A percentile compares a stretch with the other conserved stretches of the same genome.
phyloP scores from a whole-genome alignment of 2,888 invertebrate species.

The Herminia tarsipennalis region DNA sequence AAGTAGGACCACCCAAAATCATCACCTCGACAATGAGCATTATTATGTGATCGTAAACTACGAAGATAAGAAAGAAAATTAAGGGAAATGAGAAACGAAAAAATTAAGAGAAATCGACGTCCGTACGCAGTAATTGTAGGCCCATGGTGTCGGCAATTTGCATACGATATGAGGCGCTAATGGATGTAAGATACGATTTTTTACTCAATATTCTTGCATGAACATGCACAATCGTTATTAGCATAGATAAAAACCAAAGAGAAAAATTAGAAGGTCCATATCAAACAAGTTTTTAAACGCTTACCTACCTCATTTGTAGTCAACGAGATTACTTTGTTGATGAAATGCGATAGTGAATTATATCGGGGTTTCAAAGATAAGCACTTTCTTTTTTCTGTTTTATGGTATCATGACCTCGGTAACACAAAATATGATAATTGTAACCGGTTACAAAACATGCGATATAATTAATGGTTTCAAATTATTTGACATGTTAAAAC shows the following conservation, averaged over 20 bases:
- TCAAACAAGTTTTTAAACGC: constrained; percentile 42
- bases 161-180: constrained; percentile 80
- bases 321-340: constrained; percentile 31
- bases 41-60: constrained; percentile 67
- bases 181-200: constrained; percentile 72
- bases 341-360: constrained; percentile 20
- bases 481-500: no score
- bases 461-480: no score
- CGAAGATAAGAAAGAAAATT: constrained; percentile 68
- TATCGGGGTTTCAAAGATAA: constrained; percentile 2
- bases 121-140: constrained; percentile 65
- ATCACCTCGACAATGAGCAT: constrained; percentile 70
- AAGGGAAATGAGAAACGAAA: constrained; percentile 63
- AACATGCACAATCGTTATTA: constrained; percentile 67
- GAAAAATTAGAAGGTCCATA: constrained; percentile 45
- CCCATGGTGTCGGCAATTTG: constrained; percentile 69
- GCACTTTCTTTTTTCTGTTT: neutral
- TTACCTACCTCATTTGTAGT: constrained; percentile 33
- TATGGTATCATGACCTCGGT: neutral
- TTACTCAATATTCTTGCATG: constrained; percentile 69
- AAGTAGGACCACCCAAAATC: constrained; percentile 82
- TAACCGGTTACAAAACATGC: no score
- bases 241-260: constrained; percentile 70
- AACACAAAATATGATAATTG: neutral
- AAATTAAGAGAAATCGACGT: constrained; percentile 69